phyloP scores from a whole-genome alignment of 2,888 invertebrate genomes.

The Eurois occulta region DNA sequence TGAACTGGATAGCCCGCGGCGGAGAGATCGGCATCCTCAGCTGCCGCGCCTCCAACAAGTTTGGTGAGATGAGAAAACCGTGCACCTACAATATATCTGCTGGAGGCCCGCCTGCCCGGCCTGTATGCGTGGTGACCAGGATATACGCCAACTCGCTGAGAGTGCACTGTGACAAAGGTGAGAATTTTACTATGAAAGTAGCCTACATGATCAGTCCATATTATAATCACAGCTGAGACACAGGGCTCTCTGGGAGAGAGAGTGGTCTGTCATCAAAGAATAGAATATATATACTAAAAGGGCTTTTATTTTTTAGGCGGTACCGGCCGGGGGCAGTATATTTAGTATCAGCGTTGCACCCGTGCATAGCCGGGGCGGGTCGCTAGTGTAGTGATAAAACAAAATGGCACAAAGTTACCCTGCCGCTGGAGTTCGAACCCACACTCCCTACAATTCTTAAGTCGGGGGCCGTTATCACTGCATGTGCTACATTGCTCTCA shows the following conservation, averaged over 20 bases:
- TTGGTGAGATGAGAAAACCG: slow-evolving; percentile 81
- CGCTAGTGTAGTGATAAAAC: background rate
- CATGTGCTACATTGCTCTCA: background rate
- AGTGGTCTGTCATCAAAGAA: background rate
- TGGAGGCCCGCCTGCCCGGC: slow-evolving; percentile 77
- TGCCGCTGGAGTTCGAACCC: background rate
- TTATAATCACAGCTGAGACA: background rate
- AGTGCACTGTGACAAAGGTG: slow-evolving; percentile 81
- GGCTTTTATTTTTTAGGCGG: too few relatives aligned
- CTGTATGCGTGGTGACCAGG: slow-evolving; percentile 74
- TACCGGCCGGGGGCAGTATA: too few relatives aligned
- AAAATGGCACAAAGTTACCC: background rate
- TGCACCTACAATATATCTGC: slow-evolving; percentile 75
- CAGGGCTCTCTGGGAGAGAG: background rate
- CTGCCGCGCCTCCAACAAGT: slow-evolving; percentile 81
- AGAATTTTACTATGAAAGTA: background rate
- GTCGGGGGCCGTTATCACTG: too few relatives aligned
- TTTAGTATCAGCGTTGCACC: too few relatives aligned
- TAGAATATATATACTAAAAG: background rate
- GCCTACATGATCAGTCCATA: background rate
- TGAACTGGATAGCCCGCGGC: slow-evolving; percentile 79
- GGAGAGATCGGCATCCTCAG: slow-evolving; percentile 78
- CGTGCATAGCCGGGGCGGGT: too few relatives aligned
- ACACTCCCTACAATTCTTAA: background rate
- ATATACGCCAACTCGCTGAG: slow-evolving; percentile 71